These are phyloP conservation scores for Rhynchonycteris naso DNA, from an alignment of 2,797 vertebrate genomes.

Conservation along the genomic window DNA sequence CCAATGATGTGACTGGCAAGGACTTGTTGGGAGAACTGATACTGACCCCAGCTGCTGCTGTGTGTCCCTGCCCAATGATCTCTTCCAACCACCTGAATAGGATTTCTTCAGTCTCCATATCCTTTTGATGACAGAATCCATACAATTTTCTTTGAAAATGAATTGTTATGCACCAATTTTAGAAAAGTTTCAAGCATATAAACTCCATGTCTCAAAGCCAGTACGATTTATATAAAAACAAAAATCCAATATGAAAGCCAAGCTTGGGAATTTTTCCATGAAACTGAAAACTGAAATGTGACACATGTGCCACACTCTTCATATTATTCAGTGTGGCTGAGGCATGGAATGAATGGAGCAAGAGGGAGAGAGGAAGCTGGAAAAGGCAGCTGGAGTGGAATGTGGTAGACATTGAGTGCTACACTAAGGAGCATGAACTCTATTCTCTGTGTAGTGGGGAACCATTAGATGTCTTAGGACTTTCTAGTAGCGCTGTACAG, in stretches of 20 bases:
- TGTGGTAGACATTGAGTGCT: background rate
- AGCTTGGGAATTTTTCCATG: background rate
- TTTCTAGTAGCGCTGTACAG: background rate
- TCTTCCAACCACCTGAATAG: slow-evolving; percentile 60
- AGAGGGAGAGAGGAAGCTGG: background rate
- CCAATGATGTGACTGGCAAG: slow-evolving; percentile 36
- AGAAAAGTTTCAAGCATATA: background rate
- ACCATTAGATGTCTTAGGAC: background rate
- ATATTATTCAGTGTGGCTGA: background rate
- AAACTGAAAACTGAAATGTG: slow-evolving; percentile 13
- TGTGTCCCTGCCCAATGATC: slow-evolving; percentile 76
- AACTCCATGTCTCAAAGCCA: slow-evolving; percentile 12
- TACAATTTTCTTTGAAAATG: slow-evolving; percentile 50
- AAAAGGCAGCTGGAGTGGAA: background rate
- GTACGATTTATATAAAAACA: slow-evolving; percentile 35
- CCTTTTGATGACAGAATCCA: slow-evolving; percentile 72
- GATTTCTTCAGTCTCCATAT: slow-evolving; percentile 81
- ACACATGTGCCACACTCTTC: background rate
- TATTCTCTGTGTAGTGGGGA: background rate
- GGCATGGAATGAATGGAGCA: background rate
- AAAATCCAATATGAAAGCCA: slow-evolving; percentile 20
- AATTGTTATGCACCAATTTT: slow-evolving; percentile 14
- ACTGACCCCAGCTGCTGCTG: slow-evolving; percentile 71
- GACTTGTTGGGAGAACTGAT: slow-evolving; percentile 69
- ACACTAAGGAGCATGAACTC: background rate